Evolutionary conservation across 2,113 vertebrate species (phyloP).

Genomic region (Diglossa brunneiventris): DNA sequence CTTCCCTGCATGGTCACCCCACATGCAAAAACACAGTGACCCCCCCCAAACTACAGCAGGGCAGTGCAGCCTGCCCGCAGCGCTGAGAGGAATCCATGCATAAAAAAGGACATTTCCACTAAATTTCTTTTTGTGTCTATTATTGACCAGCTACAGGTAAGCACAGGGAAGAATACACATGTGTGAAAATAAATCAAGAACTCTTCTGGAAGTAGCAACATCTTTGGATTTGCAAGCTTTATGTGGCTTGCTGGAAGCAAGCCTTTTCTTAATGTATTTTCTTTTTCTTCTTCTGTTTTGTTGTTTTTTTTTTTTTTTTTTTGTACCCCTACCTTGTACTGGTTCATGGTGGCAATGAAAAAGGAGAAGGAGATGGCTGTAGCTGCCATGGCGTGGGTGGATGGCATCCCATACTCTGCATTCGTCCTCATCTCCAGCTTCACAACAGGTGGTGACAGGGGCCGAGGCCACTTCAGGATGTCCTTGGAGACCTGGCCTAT

Average conservation of each 20-base stretch:
- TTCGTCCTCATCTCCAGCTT: slow-evolving; percentile 85
- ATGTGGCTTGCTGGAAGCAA: background rate
- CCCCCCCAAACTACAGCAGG: background rate
- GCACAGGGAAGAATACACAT: background rate
- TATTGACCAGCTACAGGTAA: background rate
- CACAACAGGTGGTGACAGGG: slow-evolving; percentile 87
- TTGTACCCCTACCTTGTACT: slow-evolving; percentile 81
- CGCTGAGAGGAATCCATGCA: rapidly evolving
- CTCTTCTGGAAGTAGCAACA: background rate
- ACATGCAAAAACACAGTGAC: rapidly evolving
- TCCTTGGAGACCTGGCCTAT: slow-evolving; percentile 94
- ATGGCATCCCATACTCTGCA: slow-evolving; percentile 91
- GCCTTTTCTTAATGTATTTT: background rate
- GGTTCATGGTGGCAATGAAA: slow-evolving; percentile 78
- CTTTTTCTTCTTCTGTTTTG: background rate
- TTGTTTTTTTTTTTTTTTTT: background rate
- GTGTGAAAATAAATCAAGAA: background rate
- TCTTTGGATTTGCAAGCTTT: background rate
- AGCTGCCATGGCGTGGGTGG: slow-evolving; percentile 95
- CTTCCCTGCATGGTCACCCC: background rate
- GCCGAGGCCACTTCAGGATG: slow-evolving; percentile 90
- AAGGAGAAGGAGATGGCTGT: slow-evolving; percentile 90
- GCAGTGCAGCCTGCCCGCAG: background rate
- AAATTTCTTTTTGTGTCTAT: background rate
- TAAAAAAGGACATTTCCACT: background rate